Percentiles rank a stretch among this genome's conserved stretches.
These are phyloP conservation scores for Hoplodrina blanda DNA, from an alignment of 2,888 invertebrate genomes.

Conservation along the genomic window DNA sequence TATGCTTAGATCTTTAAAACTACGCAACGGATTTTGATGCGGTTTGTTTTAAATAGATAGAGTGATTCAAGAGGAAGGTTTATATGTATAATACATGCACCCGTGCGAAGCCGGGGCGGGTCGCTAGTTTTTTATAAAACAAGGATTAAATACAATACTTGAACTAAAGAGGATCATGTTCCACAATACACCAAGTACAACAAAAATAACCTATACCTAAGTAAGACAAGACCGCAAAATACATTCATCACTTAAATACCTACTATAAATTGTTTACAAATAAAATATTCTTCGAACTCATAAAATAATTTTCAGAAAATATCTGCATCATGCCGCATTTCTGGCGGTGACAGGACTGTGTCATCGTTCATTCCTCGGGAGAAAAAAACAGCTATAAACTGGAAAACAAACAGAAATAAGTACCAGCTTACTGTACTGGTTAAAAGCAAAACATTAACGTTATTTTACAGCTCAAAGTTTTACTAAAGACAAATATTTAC, in stretches of 20 bases:
- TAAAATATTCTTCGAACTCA: conserved; percentile 26
- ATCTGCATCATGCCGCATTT: conserved; percentile 7
- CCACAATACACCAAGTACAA: conserved; percentile 36
- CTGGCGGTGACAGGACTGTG: conserved; percentile 35
- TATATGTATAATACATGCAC: too few species aligned
- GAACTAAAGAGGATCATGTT: conserved; percentile 46
- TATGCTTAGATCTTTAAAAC: too few species aligned
- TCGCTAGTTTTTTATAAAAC: neutral
- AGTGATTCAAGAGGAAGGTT: too few species aligned
- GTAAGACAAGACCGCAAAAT: conserved; percentile 26
- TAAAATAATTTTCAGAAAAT: conserved; percentile 26
- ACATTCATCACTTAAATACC: conserved; percentile 9
- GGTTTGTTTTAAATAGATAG: too few species aligned
- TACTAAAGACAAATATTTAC: too few species aligned
- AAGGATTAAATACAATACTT: conserved; percentile 1
- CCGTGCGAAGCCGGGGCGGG: too few species aligned
- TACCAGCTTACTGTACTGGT: too few species aligned
- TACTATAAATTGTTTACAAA: conserved; percentile 25
- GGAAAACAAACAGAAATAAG: conserved; percentile 18
- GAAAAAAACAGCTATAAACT: neutral
- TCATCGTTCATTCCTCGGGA: conserved; percentile 16
- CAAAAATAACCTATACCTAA: neutral
- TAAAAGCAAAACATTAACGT: too few species aligned
- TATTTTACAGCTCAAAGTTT: too few species aligned
- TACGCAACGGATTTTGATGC: too few species aligned